phyloP scores from a whole-genome alignment of 2,113 vertebrate genomes.

The Sorex fumeus region DNA sequence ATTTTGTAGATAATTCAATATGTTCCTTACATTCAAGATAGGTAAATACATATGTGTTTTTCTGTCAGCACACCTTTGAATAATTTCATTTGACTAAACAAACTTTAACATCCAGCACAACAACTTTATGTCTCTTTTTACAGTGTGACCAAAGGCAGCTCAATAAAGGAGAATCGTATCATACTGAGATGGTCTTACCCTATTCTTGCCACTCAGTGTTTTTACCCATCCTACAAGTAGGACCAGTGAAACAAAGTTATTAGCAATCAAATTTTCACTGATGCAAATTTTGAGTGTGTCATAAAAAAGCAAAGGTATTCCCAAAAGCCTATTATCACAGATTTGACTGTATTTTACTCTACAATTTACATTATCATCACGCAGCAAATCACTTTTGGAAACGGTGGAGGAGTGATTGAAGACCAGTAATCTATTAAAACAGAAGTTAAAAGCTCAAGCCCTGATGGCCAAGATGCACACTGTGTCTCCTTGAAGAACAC shows the following conservation, averaged over 20 bases:
- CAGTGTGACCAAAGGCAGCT: not conserved
- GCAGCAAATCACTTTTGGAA: conserved; percentile 68
- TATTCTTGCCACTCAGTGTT: not conserved
- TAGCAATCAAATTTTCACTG: conserved; percentile 19
- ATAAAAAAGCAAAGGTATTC: not conserved
- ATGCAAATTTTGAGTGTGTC: conserved; percentile 24
- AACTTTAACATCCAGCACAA: not conserved
- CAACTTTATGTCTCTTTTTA: not conserved
- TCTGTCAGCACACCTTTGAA: not conserved
- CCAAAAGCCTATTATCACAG: not conserved
- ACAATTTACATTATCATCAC: conserved; percentile 61
- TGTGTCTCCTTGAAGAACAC: conserved; percentile 51
- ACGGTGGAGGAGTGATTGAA: conserved; percentile 55
- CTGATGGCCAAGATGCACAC: conserved; percentile 13
- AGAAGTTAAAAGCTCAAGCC: conserved; percentile 34
- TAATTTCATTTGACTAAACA: conserved; percentile 56
- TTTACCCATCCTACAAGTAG: not conserved
- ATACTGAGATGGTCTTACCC: not conserved
- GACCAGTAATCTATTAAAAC: conserved; percentile 61
- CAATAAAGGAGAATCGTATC: not conserved
- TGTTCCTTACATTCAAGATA: not conserved
- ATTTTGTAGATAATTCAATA: not conserved
- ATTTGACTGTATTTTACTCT: not conserved
- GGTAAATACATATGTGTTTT: conserved; percentile 6
- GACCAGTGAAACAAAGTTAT: conserved; percentile 25